Base-by-base conservation (phyloP, 2,113 vertebrate genomes). In the Syngnathus floridae region DNA sequence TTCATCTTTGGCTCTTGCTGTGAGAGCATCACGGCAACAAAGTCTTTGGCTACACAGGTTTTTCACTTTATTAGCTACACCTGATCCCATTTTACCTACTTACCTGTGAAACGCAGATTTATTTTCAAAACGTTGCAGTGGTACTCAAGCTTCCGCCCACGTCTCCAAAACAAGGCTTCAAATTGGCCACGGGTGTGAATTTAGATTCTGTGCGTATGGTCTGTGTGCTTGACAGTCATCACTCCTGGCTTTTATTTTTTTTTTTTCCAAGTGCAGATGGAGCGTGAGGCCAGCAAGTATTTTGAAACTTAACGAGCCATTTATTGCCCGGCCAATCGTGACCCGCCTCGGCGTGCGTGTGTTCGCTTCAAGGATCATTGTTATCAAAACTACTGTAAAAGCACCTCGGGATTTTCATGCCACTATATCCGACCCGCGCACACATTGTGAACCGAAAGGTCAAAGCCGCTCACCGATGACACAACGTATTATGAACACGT, bases 251-350 rank as follows among this genome's bases (percentile, higher is more conserved):
- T 1, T 45, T 69, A 65, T 36, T 57, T 57, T 17, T 56, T 38
- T 10, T 48, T 72, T 21, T 43, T 66, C 7, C 43, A 35, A 65
- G 56, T 58, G 8, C 37, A 36, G 37, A 64, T 41, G 54, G 36
- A 68, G 10, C 46, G 46, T 71, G 57, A 37, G 37, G n/a, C 40
- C 69, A 64, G 38, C 65, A 69, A 65, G 64, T 74, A 61, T 59
- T 75, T 43, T 11, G 8, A 5, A 41, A 14, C 54, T 69, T 75
- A 21, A 58, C 38, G 62, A 69, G 49, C 61, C 19, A 5, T 48
- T 64, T 49, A 71, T 67, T 80, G 63, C 17, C 4, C 7, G 26
- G 38, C 36, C 69, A 67, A 65, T 57, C 22, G 43, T 63, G 40
- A 49, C n/a, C 60, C 22, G 13, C 74, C 60, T 70, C n/a, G 54